phyloP scores from a whole-genome alignment of 2,797 vertebrate genomes.

The Neopelma chrysocephalum region DNA sequence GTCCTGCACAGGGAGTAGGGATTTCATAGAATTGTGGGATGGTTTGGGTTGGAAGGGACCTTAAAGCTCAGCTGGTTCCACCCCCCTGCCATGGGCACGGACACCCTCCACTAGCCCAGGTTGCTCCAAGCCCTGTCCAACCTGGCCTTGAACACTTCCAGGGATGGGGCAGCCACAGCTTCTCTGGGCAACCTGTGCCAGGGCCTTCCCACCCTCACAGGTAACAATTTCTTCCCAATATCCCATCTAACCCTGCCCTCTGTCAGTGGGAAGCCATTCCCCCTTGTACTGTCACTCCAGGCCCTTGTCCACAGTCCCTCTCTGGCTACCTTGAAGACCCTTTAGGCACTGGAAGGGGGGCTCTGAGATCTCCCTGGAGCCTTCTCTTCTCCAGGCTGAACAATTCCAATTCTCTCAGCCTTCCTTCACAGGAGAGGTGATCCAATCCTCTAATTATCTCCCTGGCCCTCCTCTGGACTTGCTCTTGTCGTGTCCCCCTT shows the following conservation, averaged over 20 bases:
- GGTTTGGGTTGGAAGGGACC: neutral
- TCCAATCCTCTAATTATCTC: neutral
- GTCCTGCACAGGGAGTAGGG: neutral
- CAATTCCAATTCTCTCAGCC: neutral
- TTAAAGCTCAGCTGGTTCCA: neutral
- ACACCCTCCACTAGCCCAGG: neutral
- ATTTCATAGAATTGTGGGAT: neutral
- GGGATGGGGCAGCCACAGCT: neutral
- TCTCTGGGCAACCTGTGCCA: neutral
- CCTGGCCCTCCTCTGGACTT: neutral
- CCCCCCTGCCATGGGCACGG: neutral
- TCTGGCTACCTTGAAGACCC: neutral
- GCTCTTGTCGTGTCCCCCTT: neutral
- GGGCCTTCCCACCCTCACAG: neutral
- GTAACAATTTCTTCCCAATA: neutral
- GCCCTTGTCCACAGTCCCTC: neutral
- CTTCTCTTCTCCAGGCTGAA: neutral
- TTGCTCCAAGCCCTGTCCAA: neutral
- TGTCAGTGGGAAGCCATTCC: neutral
- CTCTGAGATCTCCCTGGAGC: neutral
- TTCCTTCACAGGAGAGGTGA: accelerated
- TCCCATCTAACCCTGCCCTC: neutral
- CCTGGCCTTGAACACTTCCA: neutral
- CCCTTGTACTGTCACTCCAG: no score
- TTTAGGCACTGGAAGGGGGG: neutral